These are phyloP conservation scores for Ataeniobius toweri DNA, from an alignment of 2,797 vertebrate genomes.

Conservation along the genomic window DNA sequence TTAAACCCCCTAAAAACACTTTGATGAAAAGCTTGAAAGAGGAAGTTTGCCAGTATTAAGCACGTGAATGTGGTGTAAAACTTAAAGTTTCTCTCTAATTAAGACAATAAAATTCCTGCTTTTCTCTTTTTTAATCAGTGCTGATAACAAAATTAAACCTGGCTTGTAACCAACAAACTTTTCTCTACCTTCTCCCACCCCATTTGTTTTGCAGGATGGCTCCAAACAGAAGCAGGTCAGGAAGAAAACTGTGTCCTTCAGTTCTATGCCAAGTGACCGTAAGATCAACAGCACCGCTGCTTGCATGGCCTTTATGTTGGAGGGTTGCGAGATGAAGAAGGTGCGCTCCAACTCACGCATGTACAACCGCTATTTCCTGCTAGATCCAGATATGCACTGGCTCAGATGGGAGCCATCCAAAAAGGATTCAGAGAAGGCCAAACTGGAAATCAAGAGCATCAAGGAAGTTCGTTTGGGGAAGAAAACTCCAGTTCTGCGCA, in stretches of 20 bases:
- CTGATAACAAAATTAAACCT: conserved; percentile 15
- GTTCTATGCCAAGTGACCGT: conserved; percentile 90
- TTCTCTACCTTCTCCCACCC: conserved; percentile 23
- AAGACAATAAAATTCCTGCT: background rate
- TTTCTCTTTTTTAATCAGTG: background rate
- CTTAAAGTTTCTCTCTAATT: background rate
- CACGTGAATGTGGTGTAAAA: background rate
- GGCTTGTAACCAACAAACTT: conserved; percentile 35
- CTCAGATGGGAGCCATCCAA: conserved; percentile 93
- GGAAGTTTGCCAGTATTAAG: background rate
- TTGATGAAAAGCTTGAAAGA: background rate
- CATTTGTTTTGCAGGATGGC: conserved; percentile 80
- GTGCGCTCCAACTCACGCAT: conserved; percentile 94
- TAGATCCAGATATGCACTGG: conserved; percentile 89
- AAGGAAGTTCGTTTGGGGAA: conserved; percentile 92
- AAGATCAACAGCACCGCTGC: conserved; percentile 94
- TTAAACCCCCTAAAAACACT: no score
- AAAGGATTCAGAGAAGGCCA: conserved; percentile 93
- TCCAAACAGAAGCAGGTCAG: conserved; percentile 86
- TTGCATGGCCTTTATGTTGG: conserved; percentile 94
- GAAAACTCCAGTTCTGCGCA: conserved; percentile 90
- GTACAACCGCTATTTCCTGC: conserved; percentile 93
- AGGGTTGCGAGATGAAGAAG: conserved; percentile 95
- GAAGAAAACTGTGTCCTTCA: conserved; percentile 94
- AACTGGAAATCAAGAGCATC: conserved; percentile 91